Base-by-base conservation (phyloP, 2,113 vertebrate species). In the Hydrochoerus hydrochaeris region DNA sequence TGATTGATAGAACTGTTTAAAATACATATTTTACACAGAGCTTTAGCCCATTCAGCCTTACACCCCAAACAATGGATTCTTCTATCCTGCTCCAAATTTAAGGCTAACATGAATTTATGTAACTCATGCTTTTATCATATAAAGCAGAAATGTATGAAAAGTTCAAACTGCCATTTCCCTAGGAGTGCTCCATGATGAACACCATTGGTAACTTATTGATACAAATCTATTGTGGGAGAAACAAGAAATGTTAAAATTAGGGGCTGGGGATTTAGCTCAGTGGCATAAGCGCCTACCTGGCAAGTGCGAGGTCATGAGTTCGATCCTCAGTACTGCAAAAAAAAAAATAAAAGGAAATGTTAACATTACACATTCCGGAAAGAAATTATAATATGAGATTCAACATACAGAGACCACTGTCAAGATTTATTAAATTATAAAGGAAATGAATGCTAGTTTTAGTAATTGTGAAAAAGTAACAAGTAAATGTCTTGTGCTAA, bases 341-440 rank as follows among this genome's bases (percentile, higher is more conserved):
- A n/a, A n/a, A n/a, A n/a, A n/a, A n/a, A n/a, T n/a, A n/a, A n/a
- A n/a, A n/a, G n/a, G 77, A 97, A 35, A 2, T 46, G 63, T 54
- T 96, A 41, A 98, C 97, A 95, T 82, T 85, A 63, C 10, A 83
- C 2, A 52, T 22, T 24, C 49, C 77, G 88, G 16, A 69, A 82
- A 22, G 85, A 94, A 94, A 96, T 0, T 67, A 90, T 69, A 87
- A 60, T 67, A 94, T 65, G 85, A 80, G 5, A 94, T 35, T 0
- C 24, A 71, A 82, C n/a, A 46, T 32, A 22, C 0, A 95, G 44
- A 85, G 44, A 85, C 60, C 54, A 95, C 97, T 98, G 97, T 87
- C 87, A 46, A 95, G 93, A 96, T 95, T 96, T 85, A 97, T 97
- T 97, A 97, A 88, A 93, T 90, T 95, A 65, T 46, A 95, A 95